Base-by-base conservation (phyloP, 2,888 invertebrate species). In the Drosophila antonietae region DNA sequence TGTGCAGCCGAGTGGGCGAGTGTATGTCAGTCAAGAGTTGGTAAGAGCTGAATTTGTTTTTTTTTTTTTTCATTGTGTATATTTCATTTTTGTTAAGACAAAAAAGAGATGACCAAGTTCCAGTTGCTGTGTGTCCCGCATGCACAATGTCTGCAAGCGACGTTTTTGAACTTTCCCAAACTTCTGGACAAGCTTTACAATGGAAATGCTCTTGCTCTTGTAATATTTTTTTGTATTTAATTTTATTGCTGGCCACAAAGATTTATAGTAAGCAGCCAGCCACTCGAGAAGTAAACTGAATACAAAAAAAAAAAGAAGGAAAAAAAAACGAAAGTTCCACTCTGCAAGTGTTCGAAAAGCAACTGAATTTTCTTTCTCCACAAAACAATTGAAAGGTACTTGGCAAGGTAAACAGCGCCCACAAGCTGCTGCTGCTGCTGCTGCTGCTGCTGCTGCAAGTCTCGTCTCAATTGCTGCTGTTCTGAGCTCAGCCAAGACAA, bases 241-340 rank as follows among this genome's bases (percentile, higher is more conserved):
- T 52, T 70, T 78, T 78, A 78, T 81, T 73, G 65, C 73, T 56
- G 55, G 39, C 68, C 47, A 60, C 80, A 76, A 80, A 88, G 88
- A 86, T 86, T 86, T 88, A 88, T 88, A 88, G 87, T 82, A 81
- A 83, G 79, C 80, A 68, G 43, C 63, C 46, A 37, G 64, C 68
- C 81, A 81, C 82, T 86, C 67, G 75, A 88, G 75, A 69, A 75
- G 66, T 39, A 62, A 73, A 65, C 46, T 23, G 39, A 39, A 53
- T 23, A 52, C 1, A 52, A 35, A 35, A 52, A 18, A 35, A 20
- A 31, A 33, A 8, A 23, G 4, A 23, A 23, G 4, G 23, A 3
- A 51, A 53, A 78, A 84, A 88, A 84, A 86, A 88, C 88, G 89
- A 86, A 86, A 88, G 88, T 86, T 86, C 88, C 75, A 49, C 61